Conservation (phyloP, 2,113 vertebrate species). For the Carassius auratus region DNA sequence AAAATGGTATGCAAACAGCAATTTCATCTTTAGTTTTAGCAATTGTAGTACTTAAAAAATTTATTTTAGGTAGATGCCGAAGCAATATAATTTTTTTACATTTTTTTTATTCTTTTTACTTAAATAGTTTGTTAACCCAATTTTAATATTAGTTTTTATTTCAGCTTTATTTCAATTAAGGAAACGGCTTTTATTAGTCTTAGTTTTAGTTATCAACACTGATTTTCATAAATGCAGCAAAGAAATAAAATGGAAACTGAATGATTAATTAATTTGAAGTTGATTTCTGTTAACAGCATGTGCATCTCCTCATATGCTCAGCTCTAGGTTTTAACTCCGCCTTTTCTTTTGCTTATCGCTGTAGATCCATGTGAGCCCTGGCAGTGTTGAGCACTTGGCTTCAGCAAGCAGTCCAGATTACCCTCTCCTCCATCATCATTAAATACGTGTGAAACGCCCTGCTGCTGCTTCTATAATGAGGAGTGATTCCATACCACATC, state of each 20-base stretch:
- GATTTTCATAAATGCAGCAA: not conserved
- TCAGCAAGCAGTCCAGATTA: slow-evolving; percentile 18
- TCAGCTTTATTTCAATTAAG: not conserved
- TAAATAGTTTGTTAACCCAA: not conserved
- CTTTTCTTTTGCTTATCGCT: not conserved
- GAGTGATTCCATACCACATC: slow-evolving; percentile 19
- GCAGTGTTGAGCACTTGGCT: slow-evolving; percentile 3
- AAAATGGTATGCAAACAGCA: too few relatives aligned
- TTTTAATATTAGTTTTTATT: too few relatives aligned
- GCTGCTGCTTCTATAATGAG: slow-evolving; percentile 12
- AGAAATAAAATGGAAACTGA: not conserved
- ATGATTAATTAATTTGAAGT: not conserved
- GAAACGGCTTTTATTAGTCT: not conserved
- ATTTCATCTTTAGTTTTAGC: not conserved
- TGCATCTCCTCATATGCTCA: not conserved
- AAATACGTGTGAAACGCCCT: slow-evolving; percentile 36
- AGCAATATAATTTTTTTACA: too few relatives aligned
- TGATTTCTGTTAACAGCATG: not conserved
- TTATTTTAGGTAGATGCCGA: too few relatives aligned
- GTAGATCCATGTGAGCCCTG: not conserved
- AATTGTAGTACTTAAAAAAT: not conserved
- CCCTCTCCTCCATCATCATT: slow-evolving; percentile 40
- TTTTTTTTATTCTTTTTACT: too few relatives aligned
- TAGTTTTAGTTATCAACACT: not conserved
- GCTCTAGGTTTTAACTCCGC: not conserved